Conservation (phyloP, 2,797 vertebrate species). For the Fistularia tabacaria region DNA sequence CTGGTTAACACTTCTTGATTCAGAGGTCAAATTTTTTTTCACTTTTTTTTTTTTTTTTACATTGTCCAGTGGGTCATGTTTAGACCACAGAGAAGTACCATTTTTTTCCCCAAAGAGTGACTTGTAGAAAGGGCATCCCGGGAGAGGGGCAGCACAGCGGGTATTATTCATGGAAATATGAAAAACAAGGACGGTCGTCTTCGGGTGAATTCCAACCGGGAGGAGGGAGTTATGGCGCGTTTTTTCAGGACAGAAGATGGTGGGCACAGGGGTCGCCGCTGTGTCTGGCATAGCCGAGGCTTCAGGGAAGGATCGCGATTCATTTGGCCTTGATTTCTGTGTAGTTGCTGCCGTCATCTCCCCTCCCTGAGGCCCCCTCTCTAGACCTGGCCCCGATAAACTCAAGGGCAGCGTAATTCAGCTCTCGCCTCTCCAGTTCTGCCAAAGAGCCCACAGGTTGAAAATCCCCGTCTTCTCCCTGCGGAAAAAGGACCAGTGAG, state of each 20-base stretch:
- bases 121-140: slow-evolving; percentile 22
- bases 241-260: slow-evolving; percentile 20
- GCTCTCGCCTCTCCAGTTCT: slow-evolving; percentile 77
- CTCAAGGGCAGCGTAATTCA: slow-evolving; percentile 79
- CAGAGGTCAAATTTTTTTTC: slow-evolving; percentile 26
- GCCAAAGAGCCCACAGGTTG: slow-evolving; percentile 76
- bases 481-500: slow-evolving; percentile 47
- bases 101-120: slow-evolving; percentile 33
- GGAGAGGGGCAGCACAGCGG: slow-evolving; percentile 14
- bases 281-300: slow-evolving; percentile 70
- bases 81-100: slow-evolving; percentile 35
- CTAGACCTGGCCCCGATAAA: slow-evolving; percentile 72
- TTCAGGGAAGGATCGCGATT: slow-evolving; percentile 83
- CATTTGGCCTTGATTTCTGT: slow-evolving; percentile 83
- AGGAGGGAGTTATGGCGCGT: slow-evolving; percentile 34
- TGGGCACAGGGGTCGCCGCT: slow-evolving; percentile 56
- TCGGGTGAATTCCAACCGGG: slow-evolving; percentile 37
- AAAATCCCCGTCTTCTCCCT: slow-evolving; percentile 83
- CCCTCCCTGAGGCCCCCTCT: slow-evolving; percentile 72
- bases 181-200: slow-evolving; percentile 35
- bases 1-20: slow-evolving; percentile 27
- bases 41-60: slow-evolving; percentile 28
- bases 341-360: slow-evolving; percentile 78
- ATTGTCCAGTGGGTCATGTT: slow-evolving; percentile 50
- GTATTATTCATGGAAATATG: slow-evolving; percentile 36